Percentiles rank a stretch among this genome's conserved stretches.
These are phyloP conservation scores for Protosalanx chinensis DNA, from an alignment of 2,797 vertebrate species.

Conservation along the genomic window DNA sequence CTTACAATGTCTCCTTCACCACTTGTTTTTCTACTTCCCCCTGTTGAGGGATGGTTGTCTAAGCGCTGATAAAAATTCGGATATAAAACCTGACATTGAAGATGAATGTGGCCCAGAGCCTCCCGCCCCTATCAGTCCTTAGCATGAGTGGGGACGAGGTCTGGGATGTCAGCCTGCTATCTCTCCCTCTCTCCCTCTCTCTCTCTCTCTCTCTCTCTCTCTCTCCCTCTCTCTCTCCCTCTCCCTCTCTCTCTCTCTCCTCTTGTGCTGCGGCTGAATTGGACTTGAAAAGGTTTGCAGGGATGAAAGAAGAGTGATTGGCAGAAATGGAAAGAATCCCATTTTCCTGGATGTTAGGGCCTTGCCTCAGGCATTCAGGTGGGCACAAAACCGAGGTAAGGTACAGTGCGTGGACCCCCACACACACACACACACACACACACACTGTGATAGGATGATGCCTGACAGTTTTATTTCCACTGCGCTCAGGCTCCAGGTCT, in stretches of 20 bases:
- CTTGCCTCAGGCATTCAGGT: background rate
- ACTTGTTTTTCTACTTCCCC: constrained; percentile 28
- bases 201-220: constrained; percentile 15
- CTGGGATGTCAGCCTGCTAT: constrained; percentile 42
- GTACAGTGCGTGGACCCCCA: background rate
- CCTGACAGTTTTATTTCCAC: background rate
- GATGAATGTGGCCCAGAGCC: constrained; percentile 56
- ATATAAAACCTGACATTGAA: constrained; percentile 57
- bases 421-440: background rate
- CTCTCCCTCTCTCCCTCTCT: constrained; percentile 17
- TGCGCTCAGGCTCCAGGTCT: background rate
- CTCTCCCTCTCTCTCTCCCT: too few species aligned
- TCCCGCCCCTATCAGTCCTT: constrained; percentile 45
- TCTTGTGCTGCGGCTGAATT: background rate
- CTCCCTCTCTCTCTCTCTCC: background rate
- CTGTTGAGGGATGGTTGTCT: constrained; percentile 42
- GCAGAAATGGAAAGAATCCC: constrained; percentile 27
- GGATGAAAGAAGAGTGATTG: constrained; percentile 36
- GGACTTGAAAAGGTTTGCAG: constrained; percentile 29
- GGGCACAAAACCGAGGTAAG: constrained; percentile 6
- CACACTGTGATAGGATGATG: background rate
- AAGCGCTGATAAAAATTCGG: constrained; percentile 53
- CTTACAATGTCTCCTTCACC: constrained; percentile 34
- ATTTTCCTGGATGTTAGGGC: constrained; percentile 14
- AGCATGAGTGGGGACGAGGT: constrained; percentile 38